These are phyloP conservation scores for Emydocephalus ijimae DNA, from an alignment of 2,113 vertebrate genomes.

Conservation along the genomic window DNA sequence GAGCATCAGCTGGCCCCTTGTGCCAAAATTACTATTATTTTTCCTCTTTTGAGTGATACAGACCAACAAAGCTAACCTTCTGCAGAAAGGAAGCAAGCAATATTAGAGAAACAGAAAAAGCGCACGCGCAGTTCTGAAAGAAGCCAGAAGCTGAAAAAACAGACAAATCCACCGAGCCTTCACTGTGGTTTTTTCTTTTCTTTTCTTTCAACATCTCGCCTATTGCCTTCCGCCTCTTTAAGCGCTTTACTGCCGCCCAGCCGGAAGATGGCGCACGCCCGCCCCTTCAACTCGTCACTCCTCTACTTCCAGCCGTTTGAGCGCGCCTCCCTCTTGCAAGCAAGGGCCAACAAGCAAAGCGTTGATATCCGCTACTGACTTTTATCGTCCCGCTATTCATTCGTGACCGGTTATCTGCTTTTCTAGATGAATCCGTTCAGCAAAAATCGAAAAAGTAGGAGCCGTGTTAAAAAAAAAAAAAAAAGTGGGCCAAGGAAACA, in stretches of 20 bases:
- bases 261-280: background rate
- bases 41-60: too few species aligned
- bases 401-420: background rate
- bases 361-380: background rate
- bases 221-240: background rate
- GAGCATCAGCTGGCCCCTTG: background rate
- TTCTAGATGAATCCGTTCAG: background rate
- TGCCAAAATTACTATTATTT: background rate
- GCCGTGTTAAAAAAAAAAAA: background rate
- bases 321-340: background rate
- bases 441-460: background rate
- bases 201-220: background rate
- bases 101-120: background rate
- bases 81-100: background rate
- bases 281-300: accelerated
- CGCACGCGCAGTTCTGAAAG: background rate
- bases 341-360: background rate
- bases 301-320: background rate
- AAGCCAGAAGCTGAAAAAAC: background rate
- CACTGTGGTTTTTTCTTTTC: too few species aligned
- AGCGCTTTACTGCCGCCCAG: accelerated
- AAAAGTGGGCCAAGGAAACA: background rate
- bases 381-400: too few species aligned
- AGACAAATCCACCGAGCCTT: background rate
- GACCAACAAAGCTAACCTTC: background rate